These are phyloP conservation scores for Pyrochroa serraticornis DNA, from an alignment of 2,888 invertebrate genomes.

Conservation along the genomic window DNA sequence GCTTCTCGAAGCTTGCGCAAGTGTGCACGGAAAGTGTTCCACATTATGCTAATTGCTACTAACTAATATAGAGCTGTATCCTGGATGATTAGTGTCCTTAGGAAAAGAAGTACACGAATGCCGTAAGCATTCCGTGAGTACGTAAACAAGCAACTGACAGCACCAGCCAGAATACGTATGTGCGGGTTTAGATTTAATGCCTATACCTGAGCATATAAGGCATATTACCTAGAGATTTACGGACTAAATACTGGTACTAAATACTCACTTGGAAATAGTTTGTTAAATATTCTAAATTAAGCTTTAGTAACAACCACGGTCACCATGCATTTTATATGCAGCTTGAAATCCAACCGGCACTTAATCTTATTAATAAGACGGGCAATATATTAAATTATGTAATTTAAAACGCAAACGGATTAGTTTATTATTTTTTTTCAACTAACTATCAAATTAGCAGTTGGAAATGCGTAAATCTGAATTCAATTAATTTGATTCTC, in stretches of 20 bases:
- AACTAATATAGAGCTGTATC: conserved; percentile 29
- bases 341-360: no score
- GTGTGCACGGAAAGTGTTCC: conserved; percentile 7
- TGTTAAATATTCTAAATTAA: conserved; percentile 29
- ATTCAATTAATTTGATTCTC: no score
- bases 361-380: no score
- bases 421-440: no score
- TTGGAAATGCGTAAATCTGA: no score
- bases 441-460: no score
- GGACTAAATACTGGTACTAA: conserved; percentile 19
- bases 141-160: conserved; percentile 32
- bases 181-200: conserved; percentile 31
- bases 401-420: no score
- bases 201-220: conserved; percentile 30
- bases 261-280: conserved; percentile 25
- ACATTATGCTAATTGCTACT: conserved; percentile 10
- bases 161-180: conserved; percentile 21
- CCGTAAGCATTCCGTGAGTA: conserved; percentile 28
- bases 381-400: no score
- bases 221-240: conserved; percentile 33
- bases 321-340: no score
- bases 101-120: conserved; percentile 20
- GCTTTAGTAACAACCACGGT: not conserved
- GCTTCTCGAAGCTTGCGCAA: conserved; percentile 19
- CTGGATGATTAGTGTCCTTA: conserved; percentile 29